Conservation (phyloP, 2,888 invertebrate genomes). For the Drosophila colorata region DNA sequence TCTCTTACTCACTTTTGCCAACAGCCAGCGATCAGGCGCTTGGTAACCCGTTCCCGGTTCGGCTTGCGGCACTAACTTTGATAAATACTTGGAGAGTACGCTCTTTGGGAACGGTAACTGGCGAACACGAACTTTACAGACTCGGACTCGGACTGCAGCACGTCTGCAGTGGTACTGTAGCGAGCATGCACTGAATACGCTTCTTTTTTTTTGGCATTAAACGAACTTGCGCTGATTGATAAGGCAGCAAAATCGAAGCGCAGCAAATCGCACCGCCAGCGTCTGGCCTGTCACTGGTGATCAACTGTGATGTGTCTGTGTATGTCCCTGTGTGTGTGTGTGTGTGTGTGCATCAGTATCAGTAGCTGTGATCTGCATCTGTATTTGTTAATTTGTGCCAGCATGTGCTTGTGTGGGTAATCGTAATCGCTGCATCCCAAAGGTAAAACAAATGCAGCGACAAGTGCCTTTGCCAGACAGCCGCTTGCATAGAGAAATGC, state of each 20-base stretch:
- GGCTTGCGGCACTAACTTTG: background rate
- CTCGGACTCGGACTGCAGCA: conserved; percentile 52
- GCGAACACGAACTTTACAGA: conserved; percentile 19
- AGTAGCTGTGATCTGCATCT: conserved; percentile 11
- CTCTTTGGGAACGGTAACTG: background rate
- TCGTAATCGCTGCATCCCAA: conserved; percentile 65
- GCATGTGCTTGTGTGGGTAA: conserved; percentile 23
- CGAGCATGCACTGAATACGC: conserved; percentile 71
- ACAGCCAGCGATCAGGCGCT: conserved; percentile 21
- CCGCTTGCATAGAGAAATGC: conserved; percentile 64
- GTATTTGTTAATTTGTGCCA: conserved; percentile 23
- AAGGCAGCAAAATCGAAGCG: conserved; percentile 68
- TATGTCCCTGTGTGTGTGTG: conserved; percentile 14
- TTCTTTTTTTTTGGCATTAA: conserved; percentile 71
- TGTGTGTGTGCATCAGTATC: conserved; percentile 21
- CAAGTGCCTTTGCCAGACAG: conserved; percentile 48
- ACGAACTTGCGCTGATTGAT: conserved; percentile 70
- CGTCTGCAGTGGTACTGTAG: conserved; percentile 70
- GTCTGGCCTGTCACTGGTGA: conserved; percentile 57
- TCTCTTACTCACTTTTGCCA: conserved; percentile 31
- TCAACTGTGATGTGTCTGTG: conserved; percentile 32
- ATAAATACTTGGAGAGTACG: background rate
- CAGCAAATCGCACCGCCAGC: conserved; percentile 62
- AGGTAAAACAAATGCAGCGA: conserved; percentile 60
- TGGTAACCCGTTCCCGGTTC: conserved; percentile 17